Conservation (phyloP, 2,113 vertebrate genomes). For the Thalassoma bifasciatum region DNA sequence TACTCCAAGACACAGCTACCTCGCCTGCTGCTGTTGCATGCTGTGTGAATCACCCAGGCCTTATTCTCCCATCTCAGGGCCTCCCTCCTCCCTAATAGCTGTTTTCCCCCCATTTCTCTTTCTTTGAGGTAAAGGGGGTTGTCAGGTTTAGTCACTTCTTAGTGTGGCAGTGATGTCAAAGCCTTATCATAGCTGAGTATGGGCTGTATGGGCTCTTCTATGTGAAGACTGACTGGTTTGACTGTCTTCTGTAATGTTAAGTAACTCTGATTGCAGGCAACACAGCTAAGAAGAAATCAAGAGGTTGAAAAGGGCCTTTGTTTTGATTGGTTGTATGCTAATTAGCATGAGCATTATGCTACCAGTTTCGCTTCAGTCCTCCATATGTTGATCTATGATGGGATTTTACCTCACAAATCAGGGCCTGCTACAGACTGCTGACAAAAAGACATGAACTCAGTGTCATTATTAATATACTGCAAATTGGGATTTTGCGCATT, state of each 20-base stretch:
- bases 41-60: slow-evolving; percentile 79
- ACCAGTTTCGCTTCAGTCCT: slow-evolving; percentile 1
- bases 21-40: slow-evolving; percentile 63
- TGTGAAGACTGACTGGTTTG: slow-evolving; percentile 33
- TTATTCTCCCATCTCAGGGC: slow-evolving; percentile 30
- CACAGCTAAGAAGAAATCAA: background rate
- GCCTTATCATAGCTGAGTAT: slow-evolving; percentile 61
- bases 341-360: slow-evolving; percentile 39
- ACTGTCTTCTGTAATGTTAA: slow-evolving; percentile 46
- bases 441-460: background rate
- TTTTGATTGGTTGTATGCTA: slow-evolving; percentile 6
- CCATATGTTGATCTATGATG: slow-evolving; percentile 16
- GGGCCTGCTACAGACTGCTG: background rate
- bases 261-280: slow-evolving; percentile 36
- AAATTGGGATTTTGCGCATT: too few species aligned
- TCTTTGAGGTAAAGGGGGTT: slow-evolving; percentile 67
- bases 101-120: slow-evolving; percentile 47
- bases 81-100: slow-evolving; percentile 40
- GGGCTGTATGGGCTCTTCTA: slow-evolving; percentile 43
- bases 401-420: slow-evolving; percentile 18
- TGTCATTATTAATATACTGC: background rate
- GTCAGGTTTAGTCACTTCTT: slow-evolving; percentile 71
- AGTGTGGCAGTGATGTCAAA: slow-evolving; percentile 66
- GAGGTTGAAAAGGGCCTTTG: slow-evolving; percentile 27
- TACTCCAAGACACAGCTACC: slow-evolving; percentile 76